A percentile compares a stretch with the other conserved stretches of the same genome.
phyloP scores from a whole-genome alignment of 2,888 invertebrate genomes.

The Ypsolopha scabrella region DNA sequence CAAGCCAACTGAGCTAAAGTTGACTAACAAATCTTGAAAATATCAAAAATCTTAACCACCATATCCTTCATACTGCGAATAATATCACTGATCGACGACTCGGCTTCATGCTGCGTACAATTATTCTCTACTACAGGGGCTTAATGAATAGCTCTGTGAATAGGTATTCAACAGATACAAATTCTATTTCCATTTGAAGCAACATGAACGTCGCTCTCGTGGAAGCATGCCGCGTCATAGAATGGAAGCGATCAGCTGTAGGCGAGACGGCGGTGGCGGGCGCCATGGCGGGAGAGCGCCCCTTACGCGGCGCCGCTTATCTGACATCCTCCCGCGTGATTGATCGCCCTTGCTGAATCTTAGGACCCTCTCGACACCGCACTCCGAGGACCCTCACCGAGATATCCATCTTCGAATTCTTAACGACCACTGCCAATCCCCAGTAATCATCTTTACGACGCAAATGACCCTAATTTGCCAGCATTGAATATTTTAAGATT shows the following conservation, averaged over 20 bases:
- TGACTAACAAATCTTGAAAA: not conserved
- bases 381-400: constrained; percentile 20
- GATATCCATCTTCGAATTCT: constrained; percentile 23
- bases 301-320: constrained; percentile 30
- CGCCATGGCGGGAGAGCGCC: constrained; percentile 6
- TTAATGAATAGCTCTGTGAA: not conserved
- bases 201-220: not conserved
- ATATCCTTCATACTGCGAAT: too few species aligned
- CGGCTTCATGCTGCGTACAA: not conserved
- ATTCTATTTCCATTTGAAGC: not conserved
- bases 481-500: too few species aligned
- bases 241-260: constrained; percentile 29
- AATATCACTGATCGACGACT: too few species aligned
- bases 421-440: constrained; percentile 11
- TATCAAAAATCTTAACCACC: not conserved
- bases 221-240: not conserved
- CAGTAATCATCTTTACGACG: not conserved
- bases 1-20: not conserved
- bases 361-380: constrained; percentile 30
- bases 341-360: constrained; percentile 46
- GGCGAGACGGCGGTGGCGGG: not conserved
- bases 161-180: not conserved
- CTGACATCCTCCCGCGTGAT: constrained; percentile 43
- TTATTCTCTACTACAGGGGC: not conserved
- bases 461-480: too few species aligned